Base-by-base conservation (phyloP, 2,113 vertebrate species). In the Pollimyrus isidori region DNA sequence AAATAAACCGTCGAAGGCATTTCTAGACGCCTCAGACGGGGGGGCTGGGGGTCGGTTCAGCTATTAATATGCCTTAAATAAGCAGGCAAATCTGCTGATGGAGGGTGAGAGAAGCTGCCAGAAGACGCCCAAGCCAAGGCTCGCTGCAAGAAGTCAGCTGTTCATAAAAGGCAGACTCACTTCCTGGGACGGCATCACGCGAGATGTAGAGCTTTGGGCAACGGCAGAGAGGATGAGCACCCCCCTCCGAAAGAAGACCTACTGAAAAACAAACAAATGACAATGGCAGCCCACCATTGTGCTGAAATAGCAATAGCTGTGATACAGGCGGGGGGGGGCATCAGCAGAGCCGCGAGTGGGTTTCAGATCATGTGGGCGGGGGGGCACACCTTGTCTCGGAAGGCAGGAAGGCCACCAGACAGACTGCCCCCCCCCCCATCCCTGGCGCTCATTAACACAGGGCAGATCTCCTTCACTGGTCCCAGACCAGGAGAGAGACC, bases 11-110 rank as follows among this genome's bases (percentile, higher is more conserved):
- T 49, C 53, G 53, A 84, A 89, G 42, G 23, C 52, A 65, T 82
- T 89, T 85, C 5, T 65, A 82, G 7, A 85, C 17, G 46, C 26
- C 4, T 50, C 46, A 88, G 19, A 50, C 62, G n/a, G n/a, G 45
- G 6, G 39, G 53, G 52, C 6, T 45, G 42, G 1, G 53, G 9
- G 21, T 35, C 35, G 1, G 82, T 23, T 15, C 23, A 65, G 42
- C 82, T 85, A 85, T 89, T 58, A 62, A 89, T 62, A 89, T 48
- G 53, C 80, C 39, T 62, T 21, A 42, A 89, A 85, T 42, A 58
- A 86, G 88, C n/a, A 30, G 82, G 69, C 49, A 17, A 15, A 52
- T 58, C 76, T 58, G 76, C 49, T 50, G 88, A 89, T 15, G 88
- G 30, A 39, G 80, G 80, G 5, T 9, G 35, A n/a, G 35, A 15